These are phyloP conservation scores for Bergia puertoricense DNA, from an alignment of 92 coral and sea anemone species.

Conservation along the genomic window DNA sequence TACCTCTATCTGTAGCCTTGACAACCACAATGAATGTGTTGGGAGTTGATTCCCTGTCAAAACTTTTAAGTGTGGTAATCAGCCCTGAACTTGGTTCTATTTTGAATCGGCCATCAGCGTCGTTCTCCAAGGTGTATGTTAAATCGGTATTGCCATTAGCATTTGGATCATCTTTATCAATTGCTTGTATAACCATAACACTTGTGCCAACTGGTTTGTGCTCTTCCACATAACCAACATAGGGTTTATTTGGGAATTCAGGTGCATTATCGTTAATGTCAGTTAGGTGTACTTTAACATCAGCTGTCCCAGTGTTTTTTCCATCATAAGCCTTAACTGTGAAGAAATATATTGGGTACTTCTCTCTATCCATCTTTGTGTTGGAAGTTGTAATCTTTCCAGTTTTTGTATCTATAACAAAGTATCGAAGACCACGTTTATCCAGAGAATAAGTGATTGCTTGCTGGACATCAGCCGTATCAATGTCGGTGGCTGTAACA, in stretches of 20 bases:
- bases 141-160: conserved; percentile 69
- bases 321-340: conserved; percentile 80
- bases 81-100: conserved; percentile 71
- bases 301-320: conserved; percentile 60
- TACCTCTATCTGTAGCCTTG: conserved; percentile 78
- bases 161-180: conserved; percentile 75
- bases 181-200: conserved; percentile 84
- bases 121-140: conserved; percentile 64
- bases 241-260: conserved; percentile 76
- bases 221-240: conserved; percentile 79
- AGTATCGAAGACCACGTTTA: conserved; percentile 51
- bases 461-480: conserved; percentile 33
- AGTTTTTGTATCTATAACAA: conserved; percentile 48
- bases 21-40: conserved; percentile 67
- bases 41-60: conserved; percentile 69
- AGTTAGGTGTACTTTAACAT: conserved; percentile 60
- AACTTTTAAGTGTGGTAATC: conserved; percentile 51
- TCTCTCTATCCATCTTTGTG: conserved; percentile 69
- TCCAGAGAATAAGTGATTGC: conserved; percentile 60
- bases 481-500: conserved; percentile 78
- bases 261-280: conserved; percentile 85
- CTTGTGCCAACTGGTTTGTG: conserved; percentile 61
- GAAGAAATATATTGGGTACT: conserved; percentile 59
- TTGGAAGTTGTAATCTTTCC: conserved; percentile 76
- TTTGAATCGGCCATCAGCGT: conserved; percentile 62